These are phyloP conservation scores for Diarsia rubi DNA, from an alignment of 2,888 invertebrate genomes.

Conservation along the genomic window DNA sequence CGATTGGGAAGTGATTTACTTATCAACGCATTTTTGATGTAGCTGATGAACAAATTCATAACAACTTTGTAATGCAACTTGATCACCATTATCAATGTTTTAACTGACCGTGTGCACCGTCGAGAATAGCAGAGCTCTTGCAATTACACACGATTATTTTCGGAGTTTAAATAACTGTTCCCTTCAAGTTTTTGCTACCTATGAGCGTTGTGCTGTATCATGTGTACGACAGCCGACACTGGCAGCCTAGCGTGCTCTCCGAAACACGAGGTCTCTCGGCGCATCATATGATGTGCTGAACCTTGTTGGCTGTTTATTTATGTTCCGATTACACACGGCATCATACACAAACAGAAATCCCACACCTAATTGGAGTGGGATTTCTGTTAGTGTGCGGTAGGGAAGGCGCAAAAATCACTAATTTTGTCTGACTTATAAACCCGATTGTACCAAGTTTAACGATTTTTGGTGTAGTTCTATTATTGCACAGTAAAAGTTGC, in stretches of 20 bases:
- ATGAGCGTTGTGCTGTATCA: not conserved
- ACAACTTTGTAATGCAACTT: not conserved
- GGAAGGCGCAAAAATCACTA: not conserved
- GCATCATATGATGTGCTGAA: slow-evolving; percentile 10
- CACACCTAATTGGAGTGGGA: too few relatives aligned
- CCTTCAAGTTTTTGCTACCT: too few relatives aligned
- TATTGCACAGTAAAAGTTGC: not conserved
- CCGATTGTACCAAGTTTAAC: not conserved
- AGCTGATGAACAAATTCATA: not conserved
- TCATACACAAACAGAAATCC: not conserved
- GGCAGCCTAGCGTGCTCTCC: slow-evolving; percentile 6
- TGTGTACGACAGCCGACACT: not conserved
- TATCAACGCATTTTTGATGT: not conserved
- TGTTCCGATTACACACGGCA: slow-evolving; percentile 5
- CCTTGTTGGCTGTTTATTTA: slow-evolving; percentile 30
- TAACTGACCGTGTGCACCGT: not conserved
- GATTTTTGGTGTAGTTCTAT: not conserved
- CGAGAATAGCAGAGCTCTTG: not conserved
- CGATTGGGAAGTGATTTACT: slow-evolving; percentile 17
- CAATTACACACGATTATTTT: not conserved
- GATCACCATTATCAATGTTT: not conserved
- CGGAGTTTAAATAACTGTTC: not conserved
- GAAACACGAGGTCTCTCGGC: not conserved
- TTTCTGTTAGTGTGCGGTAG: too few relatives aligned
- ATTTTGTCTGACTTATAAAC: not conserved